These are phyloP conservation scores for Saxidomus purpurata DNA, from an alignment of 1,140 invertebrate species.

Conservation along the genomic window DNA sequence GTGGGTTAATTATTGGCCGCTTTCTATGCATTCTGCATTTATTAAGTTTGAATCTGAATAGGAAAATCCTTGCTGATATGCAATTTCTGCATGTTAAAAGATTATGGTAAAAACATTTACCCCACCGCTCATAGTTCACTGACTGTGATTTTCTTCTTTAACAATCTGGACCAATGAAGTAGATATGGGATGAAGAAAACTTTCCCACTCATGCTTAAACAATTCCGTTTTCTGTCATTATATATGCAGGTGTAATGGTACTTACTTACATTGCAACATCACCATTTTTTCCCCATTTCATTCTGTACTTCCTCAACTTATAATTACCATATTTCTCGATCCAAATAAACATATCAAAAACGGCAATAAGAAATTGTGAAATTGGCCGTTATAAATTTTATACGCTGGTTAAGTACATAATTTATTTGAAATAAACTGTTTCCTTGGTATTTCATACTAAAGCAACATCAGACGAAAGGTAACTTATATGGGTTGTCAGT, in stretches of 20 bases:
- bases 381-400: slow-evolving; percentile 31
- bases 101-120: no score
- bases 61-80: no score
- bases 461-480: neutral
- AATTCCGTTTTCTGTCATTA: neutral
- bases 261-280: neutral
- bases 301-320: neutral
- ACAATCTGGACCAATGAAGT: no score
- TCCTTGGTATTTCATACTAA: neutral
- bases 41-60: no score
- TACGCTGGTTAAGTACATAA: neutral
- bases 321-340: neutral
- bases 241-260: neutral
- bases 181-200: no score
- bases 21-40: no score
- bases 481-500: neutral
- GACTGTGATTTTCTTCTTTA: no score
- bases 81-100: no score
- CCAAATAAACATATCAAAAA: slow-evolving; percentile 23
- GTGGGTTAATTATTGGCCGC: no score
- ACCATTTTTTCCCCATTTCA: neutral
- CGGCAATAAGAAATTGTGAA: neutral
- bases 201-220: neutral
- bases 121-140: no score
- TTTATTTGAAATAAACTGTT: slow-evolving; percentile 24